A percentile compares a stretch with the other conserved stretches of the same genome.
Evolutionary conservation across 2,888 invertebrate species (phyloP).

Genomic region (Cephus nigrinus): DNA sequence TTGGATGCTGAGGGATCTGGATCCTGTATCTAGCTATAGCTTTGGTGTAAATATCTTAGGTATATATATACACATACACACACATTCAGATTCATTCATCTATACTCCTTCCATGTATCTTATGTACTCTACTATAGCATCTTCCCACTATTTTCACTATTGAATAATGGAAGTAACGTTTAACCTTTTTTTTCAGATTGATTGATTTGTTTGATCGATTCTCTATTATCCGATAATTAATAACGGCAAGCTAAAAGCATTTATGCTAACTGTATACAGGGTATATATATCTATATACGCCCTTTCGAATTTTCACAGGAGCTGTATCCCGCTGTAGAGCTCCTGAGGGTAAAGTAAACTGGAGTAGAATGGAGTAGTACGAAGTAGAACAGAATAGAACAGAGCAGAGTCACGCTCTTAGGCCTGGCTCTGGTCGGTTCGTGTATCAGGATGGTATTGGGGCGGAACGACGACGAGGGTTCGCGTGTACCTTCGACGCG

Average conservation of each 20-base stretch:
- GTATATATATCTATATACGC: too few relatives aligned
- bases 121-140: not conserved
- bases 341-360: not conserved
- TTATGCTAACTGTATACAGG: not conserved
- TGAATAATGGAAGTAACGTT: not conserved
- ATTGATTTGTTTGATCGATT: not conserved
- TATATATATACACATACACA: not conserved
- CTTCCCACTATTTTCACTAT: not conserved
- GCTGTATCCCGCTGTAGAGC: not conserved
- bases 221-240: not conserved
- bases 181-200: not conserved
- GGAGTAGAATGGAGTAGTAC: not conserved
- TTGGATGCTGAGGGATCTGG: not conserved
- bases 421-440: constrained; percentile 30
- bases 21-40: not conserved
- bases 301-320: not conserved
- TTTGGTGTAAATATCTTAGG: not conserved
- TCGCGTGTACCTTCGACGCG: constrained; percentile 20
- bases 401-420: not conserved
- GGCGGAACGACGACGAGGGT: constrained; percentile 42
- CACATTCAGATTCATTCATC: too few relatives aligned
- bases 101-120: not conserved
- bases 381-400: not conserved
- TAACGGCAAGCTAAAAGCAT: not conserved
- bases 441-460: constrained; percentile 45